Conservation (phyloP, 1,140 invertebrate genomes). For the Lutraria rhynchaena region DNA sequence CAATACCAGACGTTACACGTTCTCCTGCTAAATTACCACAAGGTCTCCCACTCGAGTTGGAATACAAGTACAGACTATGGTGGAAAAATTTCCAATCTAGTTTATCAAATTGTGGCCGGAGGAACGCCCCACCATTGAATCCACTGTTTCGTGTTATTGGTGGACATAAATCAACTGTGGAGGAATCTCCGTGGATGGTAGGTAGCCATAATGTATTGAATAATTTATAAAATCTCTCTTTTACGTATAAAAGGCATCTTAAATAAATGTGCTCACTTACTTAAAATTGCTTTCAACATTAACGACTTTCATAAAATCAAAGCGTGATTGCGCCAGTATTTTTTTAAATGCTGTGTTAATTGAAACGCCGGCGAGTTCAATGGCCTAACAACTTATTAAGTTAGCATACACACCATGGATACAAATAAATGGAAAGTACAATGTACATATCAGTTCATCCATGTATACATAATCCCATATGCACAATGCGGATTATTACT, state of each 20-base stretch:
- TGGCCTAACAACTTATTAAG: background rate
- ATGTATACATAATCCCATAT: no score
- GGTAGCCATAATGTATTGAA: background rate
- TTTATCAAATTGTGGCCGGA: background rate
- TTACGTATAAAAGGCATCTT: no score
- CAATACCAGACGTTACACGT: background rate
- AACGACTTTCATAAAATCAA: background rate
- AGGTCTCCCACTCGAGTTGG: background rate
- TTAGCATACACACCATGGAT: no score
- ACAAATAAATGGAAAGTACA: no score
- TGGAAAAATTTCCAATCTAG: background rate
- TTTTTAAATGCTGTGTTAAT: background rate
- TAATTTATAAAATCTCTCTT: background rate
- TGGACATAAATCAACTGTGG: slow-evolving; percentile 1
- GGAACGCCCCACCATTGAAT: background rate
- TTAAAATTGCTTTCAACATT: background rate
- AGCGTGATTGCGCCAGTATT: background rate
- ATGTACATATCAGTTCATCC: no score
- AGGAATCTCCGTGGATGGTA: slow-evolving; percentile 3
- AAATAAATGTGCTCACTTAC: no score
- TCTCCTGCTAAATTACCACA: background rate
- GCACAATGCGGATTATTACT: no score
- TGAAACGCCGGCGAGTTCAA: background rate
- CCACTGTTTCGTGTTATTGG: background rate
- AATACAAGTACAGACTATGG: background rate